Evolutionary conservation across 2,888 invertebrate species (phyloP).

Genomic region (Adineta ricciae): DNA sequence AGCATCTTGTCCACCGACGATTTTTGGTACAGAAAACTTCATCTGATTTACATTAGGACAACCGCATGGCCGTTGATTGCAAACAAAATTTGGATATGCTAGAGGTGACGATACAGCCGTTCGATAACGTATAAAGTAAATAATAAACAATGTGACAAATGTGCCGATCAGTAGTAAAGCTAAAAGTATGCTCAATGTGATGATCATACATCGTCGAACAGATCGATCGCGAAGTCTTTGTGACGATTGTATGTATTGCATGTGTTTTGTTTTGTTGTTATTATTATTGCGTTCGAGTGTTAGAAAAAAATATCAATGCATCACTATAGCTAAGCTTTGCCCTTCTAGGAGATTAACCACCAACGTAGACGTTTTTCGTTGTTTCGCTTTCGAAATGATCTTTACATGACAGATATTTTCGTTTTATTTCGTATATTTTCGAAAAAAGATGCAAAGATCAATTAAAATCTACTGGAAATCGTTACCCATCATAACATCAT

Average conservation of each 20-base stretch:
- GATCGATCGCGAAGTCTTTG: neutral
- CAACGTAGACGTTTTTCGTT: neutral
- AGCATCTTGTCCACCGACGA: slow-evolving; percentile 8
- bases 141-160: neutral
- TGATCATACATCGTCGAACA: neutral
- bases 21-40: neutral
- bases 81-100: neutral
- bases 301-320: neutral
- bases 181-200: neutral
- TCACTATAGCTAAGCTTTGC: neutral
- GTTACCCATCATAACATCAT: neutral
- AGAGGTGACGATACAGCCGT: neutral
- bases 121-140: neutral
- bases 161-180: neutral
- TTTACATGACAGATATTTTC: neutral
- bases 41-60: neutral
- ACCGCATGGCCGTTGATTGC: neutral
- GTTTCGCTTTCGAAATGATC: neutral
- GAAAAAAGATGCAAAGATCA: neutral
- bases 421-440: neutral
- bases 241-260: neutral
- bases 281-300: neutral
- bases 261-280: neutral
- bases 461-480: neutral
- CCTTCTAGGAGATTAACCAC: neutral